Evolutionary conservation across 2,113 vertebrate genomes (phyloP).

Genomic region (Leptobrachium ailaonicum): DNA sequence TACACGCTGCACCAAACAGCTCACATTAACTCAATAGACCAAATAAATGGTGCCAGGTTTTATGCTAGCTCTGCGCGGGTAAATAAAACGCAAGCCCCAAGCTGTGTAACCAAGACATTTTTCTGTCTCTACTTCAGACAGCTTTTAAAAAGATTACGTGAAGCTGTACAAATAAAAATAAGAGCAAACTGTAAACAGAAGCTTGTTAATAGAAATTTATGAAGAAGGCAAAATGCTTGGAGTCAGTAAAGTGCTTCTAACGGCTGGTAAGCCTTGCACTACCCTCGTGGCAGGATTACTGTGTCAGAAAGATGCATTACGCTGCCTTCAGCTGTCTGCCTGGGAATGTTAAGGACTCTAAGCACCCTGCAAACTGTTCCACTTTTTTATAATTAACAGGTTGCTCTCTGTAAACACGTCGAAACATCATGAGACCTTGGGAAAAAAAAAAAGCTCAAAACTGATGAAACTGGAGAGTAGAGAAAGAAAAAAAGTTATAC

Average conservation of each 20-base stretch:
- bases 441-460: constrained; percentile 21
- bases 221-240: constrained; percentile 39
- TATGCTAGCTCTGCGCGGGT: constrained; percentile 1
- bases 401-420: constrained; percentile 28
- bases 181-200: constrained; percentile 31
- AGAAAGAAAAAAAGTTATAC: not conserved
- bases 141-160: constrained; percentile 44
- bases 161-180: constrained; percentile 38
- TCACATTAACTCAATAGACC: constrained; percentile 13
- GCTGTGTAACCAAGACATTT: constrained; percentile 21
- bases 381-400: constrained; percentile 45
- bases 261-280: constrained; percentile 25
- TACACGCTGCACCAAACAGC: not conserved
- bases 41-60: constrained; percentile 4
- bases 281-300: constrained; percentile 33
- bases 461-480: not conserved
- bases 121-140: constrained; percentile 36
- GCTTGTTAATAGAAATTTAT: constrained; percentile 50
- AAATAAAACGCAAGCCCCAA: constrained; percentile 17
- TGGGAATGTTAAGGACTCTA: constrained; percentile 44
- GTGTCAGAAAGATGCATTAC: constrained; percentile 49
- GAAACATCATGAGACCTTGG: constrained; percentile 10
- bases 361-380: constrained; percentile 33
- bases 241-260: constrained; percentile 48
- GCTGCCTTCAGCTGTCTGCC: constrained; percentile 40